Percentiles rank a stretch among this genome's conserved stretches.
Evolutionary conservation across 2,797 vertebrate genomes (phyloP).

Genomic region (Natrix natrix): DNA sequence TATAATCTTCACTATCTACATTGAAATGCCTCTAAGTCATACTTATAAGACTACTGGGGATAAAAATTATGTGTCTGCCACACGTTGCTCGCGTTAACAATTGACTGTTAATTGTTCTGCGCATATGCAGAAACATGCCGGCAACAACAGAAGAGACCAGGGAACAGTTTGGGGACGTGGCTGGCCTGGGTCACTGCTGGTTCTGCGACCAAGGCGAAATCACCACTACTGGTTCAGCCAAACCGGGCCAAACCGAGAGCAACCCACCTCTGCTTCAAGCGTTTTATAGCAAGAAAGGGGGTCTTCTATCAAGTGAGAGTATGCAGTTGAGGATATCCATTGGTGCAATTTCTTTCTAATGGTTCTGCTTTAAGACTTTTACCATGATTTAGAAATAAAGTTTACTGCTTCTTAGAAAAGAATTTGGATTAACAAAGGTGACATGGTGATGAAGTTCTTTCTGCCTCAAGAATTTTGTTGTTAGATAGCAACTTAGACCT

Average conservation of each 20-base stretch:
- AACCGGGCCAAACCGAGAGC: too few species aligned
- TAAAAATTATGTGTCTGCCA: background rate
- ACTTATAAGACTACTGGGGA: background rate
- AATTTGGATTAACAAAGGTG: slow-evolving; percentile 49
- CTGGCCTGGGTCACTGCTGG: too few species aligned
- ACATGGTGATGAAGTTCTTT: slow-evolving; percentile 45
- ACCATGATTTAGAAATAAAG: slow-evolving; percentile 23
- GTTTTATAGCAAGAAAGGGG: background rate
- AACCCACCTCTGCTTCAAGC: background rate
- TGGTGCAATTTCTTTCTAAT: slow-evolving; percentile 27
- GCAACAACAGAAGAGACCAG: too few species aligned
- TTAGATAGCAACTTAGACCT: slow-evolving; percentile 46
- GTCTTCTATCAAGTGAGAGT: slow-evolving; percentile 15
- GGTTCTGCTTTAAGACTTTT: slow-evolving; percentile 17
- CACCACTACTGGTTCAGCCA: too few species aligned
- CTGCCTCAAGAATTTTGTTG: slow-evolving; percentile 60
- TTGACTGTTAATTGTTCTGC: too few species aligned
- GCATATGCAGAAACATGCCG: too few species aligned
- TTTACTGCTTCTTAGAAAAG: slow-evolving; percentile 48
- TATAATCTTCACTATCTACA: background rate
- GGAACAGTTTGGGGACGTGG: too few species aligned
- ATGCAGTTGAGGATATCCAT: background rate
- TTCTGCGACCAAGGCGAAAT: too few species aligned
- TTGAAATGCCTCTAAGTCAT: background rate
- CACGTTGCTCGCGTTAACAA: too few species aligned